Conservation (phyloP, 2,113 vertebrate genomes). For the Budorcas taxicolor region DNA sequence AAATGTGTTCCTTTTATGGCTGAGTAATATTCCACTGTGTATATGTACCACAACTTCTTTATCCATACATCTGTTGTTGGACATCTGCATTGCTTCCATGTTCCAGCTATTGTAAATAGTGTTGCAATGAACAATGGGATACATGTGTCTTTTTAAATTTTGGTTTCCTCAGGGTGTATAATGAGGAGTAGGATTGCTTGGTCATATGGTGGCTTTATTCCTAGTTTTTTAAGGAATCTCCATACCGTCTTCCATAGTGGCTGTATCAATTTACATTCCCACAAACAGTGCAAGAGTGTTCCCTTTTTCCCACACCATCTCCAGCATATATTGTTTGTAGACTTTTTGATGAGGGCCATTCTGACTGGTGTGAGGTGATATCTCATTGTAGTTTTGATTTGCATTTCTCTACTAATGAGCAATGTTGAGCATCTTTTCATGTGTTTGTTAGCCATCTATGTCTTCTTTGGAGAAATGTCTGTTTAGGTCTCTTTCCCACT, state of each 20-base stretch:
- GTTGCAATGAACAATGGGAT: background rate
- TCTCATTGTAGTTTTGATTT: background rate
- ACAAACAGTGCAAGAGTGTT: background rate
- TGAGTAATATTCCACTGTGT: background rate
- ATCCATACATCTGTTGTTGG: fast-evolving
- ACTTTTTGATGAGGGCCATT: background rate
- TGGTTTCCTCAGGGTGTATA: background rate
- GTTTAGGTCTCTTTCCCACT: background rate
- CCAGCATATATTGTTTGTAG: background rate
- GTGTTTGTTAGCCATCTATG: background rate
- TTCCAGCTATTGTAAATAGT: background rate
- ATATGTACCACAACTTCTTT: background rate
- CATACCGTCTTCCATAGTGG: background rate
- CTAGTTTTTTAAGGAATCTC: background rate
- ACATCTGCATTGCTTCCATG: background rate
- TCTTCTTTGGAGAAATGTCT: background rate
- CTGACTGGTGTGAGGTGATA: background rate
- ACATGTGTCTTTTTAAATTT: background rate
- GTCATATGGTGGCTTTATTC: background rate
- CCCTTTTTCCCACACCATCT: background rate
- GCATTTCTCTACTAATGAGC: background rate
- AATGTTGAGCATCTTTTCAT: background rate
- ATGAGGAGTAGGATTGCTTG: background rate
- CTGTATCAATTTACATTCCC: background rate
- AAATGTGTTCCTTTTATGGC: background rate